These are phyloP conservation scores for Drosophila repletoides DNA, from an alignment of 1,140 invertebrate species.

Conservation along the genomic window DNA sequence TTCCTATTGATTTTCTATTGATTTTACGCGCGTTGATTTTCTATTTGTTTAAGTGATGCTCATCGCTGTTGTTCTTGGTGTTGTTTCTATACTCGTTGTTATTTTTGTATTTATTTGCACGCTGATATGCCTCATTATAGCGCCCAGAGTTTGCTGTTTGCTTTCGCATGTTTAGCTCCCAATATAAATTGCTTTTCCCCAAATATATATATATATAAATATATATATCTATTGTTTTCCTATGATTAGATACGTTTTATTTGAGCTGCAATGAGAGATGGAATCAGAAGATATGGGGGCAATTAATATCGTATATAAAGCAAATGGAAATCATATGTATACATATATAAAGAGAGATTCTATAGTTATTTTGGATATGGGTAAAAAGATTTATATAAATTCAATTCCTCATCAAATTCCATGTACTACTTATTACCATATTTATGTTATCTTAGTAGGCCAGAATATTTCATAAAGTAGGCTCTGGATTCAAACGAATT, in stretches of 20 bases:
- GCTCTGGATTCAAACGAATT: no score
- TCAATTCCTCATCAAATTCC: no score
- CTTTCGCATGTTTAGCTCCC: slow-evolving; percentile 48
- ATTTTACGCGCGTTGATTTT: slow-evolving; percentile 73
- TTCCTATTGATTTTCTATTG: slow-evolving; percentile 77
- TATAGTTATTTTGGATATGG: no score
- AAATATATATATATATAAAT: slow-evolving; percentile 4
- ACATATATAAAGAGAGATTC: no score
- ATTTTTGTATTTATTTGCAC: slow-evolving; percentile 58
- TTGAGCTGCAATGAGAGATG: neutral
- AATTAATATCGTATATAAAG: no score
- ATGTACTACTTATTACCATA: no score
- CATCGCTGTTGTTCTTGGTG: slow-evolving; percentile 39
- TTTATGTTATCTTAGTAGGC: no score
- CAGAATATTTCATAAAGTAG: no score
- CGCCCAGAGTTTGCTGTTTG: slow-evolving; percentile 49
- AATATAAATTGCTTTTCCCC: slow-evolving; percentile 17
- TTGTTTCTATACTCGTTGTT: slow-evolving; percentile 29
- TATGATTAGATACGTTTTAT: slow-evolving; percentile 19
- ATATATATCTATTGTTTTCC: slow-evolving; percentile 14
- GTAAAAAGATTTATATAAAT: no score
- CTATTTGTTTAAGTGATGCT: slow-evolving; percentile 73
- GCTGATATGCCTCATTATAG: slow-evolving; percentile 75
- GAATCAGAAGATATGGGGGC: neutral
- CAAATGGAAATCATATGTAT: no score